Evolutionary conservation across 35 echinoderm and acorn worm genomes (phyloP), one percentile per base, ranked within the genome.

Genomic region (Amphiura filiformis): DNA sequence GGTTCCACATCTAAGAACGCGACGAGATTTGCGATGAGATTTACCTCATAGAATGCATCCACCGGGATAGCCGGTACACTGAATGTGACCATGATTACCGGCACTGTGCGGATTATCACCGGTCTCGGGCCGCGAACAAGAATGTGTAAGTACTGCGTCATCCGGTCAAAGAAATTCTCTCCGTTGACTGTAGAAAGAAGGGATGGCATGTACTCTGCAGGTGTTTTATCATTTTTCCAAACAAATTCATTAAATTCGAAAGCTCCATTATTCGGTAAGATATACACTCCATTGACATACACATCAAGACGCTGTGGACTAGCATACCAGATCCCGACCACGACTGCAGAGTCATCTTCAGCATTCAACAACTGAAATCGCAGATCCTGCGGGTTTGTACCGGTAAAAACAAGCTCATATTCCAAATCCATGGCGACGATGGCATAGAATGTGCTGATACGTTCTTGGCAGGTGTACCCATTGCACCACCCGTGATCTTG

Each of bases 391-490:
- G 90, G 90, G 39, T 81, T 92, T 38, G 84, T 92, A 52, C 44
- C 84, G 1, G 81, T 87, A 34, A 92, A 87, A 31, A 86, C 39
- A 20, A 92, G 34, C 26, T 82, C 77, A 61, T 92, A 92, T 7
- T 70, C 38, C 56, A 47, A 1, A 1, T 42, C 90, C 15, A 49
- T 81, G n/a, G 77, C 90, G 26, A 92, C 90, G 36, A 92, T 65
- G 42, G 90, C 22, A 35, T 87, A 87, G 35, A 92, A 92, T 28
- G 90, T 92, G 40, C 90, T 92, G 78, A 92, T 92, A 1, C 90
- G 76, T 32, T 92, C n/a, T n/a, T n/a, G n/a, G n/a, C n/a, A n/a
- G n/a, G n/a, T n/a, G n/a, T n/a, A n/a, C n/a, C n/a, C n/a, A 81
- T 39, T 39, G 44, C 89, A 91, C 89, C 89, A 91, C 26, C 89